Conservation (phyloP, 2,888 invertebrate genomes). For the Holacanthella duospinosa region DNA sequence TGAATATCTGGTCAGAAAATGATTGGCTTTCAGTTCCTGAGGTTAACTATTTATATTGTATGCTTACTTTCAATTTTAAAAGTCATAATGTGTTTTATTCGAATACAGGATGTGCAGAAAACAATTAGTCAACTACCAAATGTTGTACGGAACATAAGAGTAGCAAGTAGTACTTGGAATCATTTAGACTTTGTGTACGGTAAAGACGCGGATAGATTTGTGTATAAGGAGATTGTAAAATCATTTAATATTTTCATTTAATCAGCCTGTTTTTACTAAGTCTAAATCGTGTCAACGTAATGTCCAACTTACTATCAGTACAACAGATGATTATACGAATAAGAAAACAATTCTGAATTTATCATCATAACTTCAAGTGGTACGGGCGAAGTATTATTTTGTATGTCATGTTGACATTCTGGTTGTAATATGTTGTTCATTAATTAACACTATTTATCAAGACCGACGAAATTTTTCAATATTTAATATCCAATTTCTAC, state of each 20-base stretch:
- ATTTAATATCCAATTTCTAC: too few relatives aligned
- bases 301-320: too few relatives aligned
- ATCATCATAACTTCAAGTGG: too few relatives aligned
- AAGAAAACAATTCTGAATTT: too few relatives aligned
- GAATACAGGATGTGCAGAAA: background rate
- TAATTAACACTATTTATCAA: too few relatives aligned
- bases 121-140: background rate
- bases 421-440: too few relatives aligned
- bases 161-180: background rate
- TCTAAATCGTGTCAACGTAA: too few relatives aligned
- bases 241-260: background rate
- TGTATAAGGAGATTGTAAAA: background rate
- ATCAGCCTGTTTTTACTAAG: too few relatives aligned
- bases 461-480: too few relatives aligned
- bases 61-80: background rate
- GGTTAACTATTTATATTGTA: background rate
- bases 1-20: constrained; percentile 39
- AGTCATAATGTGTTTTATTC: background rate
- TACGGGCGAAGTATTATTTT: too few relatives aligned
- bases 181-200: constrained; percentile 3
- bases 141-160: background rate
- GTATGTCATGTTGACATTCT: too few relatives aligned
- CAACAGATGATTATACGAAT: too few relatives aligned
- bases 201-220: background rate
- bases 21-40: constrained; percentile 42